Evolutionary conservation across 2,113 vertebrate genomes (phyloP).

Genomic region (Regulus satrapa): DNA sequence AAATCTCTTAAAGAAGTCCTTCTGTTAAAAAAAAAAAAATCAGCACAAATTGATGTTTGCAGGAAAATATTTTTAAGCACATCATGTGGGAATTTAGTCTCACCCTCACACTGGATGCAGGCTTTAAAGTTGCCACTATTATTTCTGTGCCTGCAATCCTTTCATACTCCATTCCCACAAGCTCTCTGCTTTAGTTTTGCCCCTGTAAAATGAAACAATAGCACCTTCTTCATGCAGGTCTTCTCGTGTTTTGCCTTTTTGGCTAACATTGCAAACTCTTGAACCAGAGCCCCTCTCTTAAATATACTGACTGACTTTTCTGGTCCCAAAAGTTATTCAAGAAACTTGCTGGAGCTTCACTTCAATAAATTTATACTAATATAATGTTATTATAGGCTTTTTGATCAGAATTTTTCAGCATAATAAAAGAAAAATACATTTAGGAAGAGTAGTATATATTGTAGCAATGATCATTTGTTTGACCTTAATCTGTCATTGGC

Average conservation of each 20-base stretch:
- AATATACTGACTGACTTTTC: not conserved
- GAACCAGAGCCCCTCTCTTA: not conserved
- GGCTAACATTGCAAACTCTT: not conserved
- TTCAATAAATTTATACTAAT: not conserved
- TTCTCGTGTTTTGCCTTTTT: not conserved
- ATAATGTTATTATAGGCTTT: not conserved
- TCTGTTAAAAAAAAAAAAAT: not conserved
- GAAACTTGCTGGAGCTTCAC: not conserved
- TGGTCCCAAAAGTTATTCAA: not conserved
- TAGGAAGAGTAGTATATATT: not conserved
- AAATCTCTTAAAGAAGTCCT: not conserved
- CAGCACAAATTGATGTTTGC: not conserved
- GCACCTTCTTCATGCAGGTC: not conserved
- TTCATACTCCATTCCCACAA: not conserved
- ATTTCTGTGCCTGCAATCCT: not conserved
- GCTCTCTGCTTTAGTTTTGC: not conserved
- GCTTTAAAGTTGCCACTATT: not conserved
- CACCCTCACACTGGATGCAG: not conserved
- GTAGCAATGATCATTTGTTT: not conserved
- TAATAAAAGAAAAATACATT: not conserved
- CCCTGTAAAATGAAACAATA: not conserved
- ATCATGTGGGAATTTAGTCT: not conserved
- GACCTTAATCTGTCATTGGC: conserved; percentile 67
- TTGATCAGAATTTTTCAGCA: not conserved
- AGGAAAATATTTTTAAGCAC: not conserved